phyloP scores from a whole-genome alignment of 2,113 vertebrate genomes.

The Scortum barcoo region DNA sequence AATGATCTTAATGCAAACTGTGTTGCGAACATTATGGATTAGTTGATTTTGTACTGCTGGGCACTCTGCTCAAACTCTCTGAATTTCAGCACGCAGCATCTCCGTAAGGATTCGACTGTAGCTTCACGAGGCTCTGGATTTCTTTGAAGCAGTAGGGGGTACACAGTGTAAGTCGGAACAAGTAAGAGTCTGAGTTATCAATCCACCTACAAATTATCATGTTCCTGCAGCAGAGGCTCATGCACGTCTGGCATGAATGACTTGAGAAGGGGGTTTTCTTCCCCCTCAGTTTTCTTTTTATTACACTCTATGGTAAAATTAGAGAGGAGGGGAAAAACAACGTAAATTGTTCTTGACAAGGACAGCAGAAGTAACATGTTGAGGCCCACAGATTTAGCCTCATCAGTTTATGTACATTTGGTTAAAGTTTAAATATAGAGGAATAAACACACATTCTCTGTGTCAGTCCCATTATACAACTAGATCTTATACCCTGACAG shows the following conservation, averaged over 20 bases:
- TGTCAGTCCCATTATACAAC: constrained; percentile 49
- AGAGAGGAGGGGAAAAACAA: constrained; percentile 37
- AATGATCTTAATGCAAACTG: background rate
- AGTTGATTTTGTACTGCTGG: constrained; percentile 25
- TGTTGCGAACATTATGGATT: background rate
- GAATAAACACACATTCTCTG: constrained; percentile 54
- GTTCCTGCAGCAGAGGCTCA: constrained; percentile 49
- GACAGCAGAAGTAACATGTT: constrained; percentile 46
- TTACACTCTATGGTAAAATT: constrained; percentile 52
- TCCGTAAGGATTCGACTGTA: constrained; percentile 58
- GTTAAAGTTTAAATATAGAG: constrained; percentile 59
- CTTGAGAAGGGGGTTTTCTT: constrained; percentile 21
- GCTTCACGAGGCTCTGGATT: constrained; percentile 54
- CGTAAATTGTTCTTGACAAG: constrained; percentile 54
- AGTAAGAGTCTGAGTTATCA: constrained; percentile 62
- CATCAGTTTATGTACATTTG: constrained; percentile 48
- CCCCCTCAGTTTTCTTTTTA: constrained; percentile 49
- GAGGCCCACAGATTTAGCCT: constrained; percentile 40
- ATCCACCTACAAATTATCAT: constrained; percentile 64
- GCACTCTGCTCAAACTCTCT: constrained; percentile 15
- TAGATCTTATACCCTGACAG: constrained; percentile 15
- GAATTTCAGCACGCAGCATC: constrained; percentile 44
- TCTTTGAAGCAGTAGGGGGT: constrained; percentile 73
- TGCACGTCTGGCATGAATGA: constrained; percentile 47
- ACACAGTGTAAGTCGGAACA: constrained; percentile 50